Conservation (phyloP, 2,888 invertebrate species). For the Erebia ligea region DNA sequence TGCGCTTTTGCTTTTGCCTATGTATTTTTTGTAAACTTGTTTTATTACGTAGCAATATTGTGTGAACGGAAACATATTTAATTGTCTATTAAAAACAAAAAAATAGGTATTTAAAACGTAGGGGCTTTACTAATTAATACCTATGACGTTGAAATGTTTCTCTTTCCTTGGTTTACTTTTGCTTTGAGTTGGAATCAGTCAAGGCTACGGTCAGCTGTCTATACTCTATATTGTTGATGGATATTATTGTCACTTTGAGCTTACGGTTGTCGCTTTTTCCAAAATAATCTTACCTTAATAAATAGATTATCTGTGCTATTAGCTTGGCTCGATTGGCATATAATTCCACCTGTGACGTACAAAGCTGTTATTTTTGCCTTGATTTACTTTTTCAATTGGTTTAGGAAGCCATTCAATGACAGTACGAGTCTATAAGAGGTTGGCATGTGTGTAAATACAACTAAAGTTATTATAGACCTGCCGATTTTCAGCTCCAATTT, state of each 20-base stretch:
- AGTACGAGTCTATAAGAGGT: neutral
- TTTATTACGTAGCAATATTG: too few species aligned
- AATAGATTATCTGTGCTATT: too few species aligned
- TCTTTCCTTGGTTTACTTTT: neutral
- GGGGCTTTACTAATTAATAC: neutral
- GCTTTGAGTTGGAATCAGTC: neutral
- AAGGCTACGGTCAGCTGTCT: neutral
- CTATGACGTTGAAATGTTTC: neutral
- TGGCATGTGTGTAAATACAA: neutral
- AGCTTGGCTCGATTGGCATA: too few species aligned
- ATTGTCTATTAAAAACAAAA: too few species aligned
- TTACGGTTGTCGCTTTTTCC: too few species aligned
- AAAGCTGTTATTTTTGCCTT: slow-evolving; percentile 1
- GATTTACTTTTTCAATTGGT: slow-evolving; percentile 7
- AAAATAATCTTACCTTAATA: too few species aligned
- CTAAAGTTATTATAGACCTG: neutral
- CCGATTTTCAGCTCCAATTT: neutral
- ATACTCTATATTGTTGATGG: too few species aligned
- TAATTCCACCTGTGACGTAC: neutral
- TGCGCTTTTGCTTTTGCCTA: too few species aligned
- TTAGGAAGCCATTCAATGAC: neutral
- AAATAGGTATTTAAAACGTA: neutral
- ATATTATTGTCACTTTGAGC: too few species aligned
- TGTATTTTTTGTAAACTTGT: too few species aligned
- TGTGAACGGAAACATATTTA: too few species aligned